Percentiles rank a stretch among this genome's conserved stretches.
These are phyloP conservation scores for Henicopernis longicauda DNA, from an alignment of 2,113 vertebrate species.

Conservation along the genomic window DNA sequence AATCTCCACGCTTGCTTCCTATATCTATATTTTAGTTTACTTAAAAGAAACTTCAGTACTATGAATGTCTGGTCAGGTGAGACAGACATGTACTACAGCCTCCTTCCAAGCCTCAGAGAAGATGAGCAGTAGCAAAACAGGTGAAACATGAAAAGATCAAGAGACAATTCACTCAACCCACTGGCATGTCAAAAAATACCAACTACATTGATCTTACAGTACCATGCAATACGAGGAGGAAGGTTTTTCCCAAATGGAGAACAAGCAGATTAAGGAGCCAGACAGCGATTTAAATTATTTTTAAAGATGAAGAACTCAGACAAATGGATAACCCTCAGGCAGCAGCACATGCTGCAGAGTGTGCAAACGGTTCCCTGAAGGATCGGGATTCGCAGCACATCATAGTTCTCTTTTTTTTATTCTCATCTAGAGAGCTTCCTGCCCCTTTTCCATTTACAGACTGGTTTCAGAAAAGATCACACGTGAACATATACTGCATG, in stretches of 20 bases:
- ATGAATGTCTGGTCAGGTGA: background rate
- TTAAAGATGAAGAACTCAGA: background rate
- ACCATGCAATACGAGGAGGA: background rate
- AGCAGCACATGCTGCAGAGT: background rate
- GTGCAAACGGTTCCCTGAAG: background rate
- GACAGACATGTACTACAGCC: background rate
- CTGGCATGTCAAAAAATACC: background rate
- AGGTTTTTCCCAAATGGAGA: background rate
- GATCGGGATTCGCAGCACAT: background rate
- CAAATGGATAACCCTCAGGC: background rate
- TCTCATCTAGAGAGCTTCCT: background rate
- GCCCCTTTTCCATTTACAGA: background rate
- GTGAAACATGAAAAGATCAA: background rate
- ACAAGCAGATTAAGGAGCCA: background rate
- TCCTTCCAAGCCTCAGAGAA: background rate
- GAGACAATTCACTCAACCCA: background rate
- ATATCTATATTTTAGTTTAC: background rate
- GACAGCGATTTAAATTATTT: background rate
- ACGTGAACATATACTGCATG: fast-evolving
- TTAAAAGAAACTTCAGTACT: background rate
- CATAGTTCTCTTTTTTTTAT: background rate
- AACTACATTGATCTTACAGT: background rate
- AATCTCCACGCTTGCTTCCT: background rate
- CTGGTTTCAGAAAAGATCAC: background rate
- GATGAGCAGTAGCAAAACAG: background rate